These are phyloP conservation scores for Hypanus sabinus DNA, from an alignment of 2,113 vertebrate species.

Conservation along the genomic window DNA sequence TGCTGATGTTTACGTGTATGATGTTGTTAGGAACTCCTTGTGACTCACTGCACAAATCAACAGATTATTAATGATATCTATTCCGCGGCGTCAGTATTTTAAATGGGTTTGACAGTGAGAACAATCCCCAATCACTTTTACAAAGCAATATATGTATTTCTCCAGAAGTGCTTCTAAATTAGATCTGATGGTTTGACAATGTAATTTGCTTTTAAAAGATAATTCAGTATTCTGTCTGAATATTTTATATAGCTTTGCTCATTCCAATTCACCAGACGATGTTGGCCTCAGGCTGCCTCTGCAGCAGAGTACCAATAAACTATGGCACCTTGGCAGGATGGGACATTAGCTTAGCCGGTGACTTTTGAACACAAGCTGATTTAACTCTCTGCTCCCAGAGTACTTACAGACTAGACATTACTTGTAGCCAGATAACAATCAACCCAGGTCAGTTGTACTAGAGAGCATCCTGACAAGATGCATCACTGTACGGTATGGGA, in stretches of 20 bases:
- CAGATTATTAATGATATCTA: constrained; percentile 69
- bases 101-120: constrained; percentile 67
- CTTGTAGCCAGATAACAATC: background rate
- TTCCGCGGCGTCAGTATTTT: constrained; percentile 57
- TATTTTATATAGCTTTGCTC: constrained; percentile 45
- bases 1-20: constrained; percentile 64
- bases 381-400: background rate
- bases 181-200: constrained; percentile 54
- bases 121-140: constrained; percentile 48
- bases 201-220: constrained; percentile 53
- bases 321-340: background rate
- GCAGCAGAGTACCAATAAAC: background rate
- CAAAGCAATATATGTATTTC: constrained; percentile 56
- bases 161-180: constrained; percentile 59
- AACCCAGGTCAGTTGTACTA: too few species aligned
- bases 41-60: constrained; percentile 66
- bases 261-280: background rate
- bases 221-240: constrained; percentile 54
- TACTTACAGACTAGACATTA: background rate
- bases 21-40: constrained; percentile 69
- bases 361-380: background rate
- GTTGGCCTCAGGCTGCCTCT: background rate
- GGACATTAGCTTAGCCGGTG: background rate
- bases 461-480: too few species aligned
- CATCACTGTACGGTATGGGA: too few species aligned